These are phyloP conservation scores for Monochamus alternatus DNA, from an alignment of 2,888 invertebrate species.

Conservation along the genomic window DNA sequence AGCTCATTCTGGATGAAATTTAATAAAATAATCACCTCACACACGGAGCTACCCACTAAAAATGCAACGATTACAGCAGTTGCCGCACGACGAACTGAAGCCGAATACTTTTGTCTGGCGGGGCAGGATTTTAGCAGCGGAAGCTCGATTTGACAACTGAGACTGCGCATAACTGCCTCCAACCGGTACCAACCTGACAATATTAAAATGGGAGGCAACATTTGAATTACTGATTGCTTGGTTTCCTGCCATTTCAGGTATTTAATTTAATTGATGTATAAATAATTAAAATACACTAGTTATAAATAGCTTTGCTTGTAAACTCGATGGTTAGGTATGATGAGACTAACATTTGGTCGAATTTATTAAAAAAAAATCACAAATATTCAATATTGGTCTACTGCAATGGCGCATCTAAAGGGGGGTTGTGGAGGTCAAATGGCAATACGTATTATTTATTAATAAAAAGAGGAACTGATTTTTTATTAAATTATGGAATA, in stretches of 20 bases:
- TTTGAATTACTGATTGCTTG: slow-evolving; percentile 5
- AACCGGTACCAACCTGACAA: slow-evolving; percentile 41
- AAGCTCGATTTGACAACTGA: slow-evolving; percentile 63
- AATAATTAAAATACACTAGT: no score
- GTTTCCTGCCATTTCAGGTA: neutral
- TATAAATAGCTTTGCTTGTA: no score
- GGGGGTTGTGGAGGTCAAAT: no score
- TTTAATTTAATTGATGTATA: no score
- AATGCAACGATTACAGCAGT: slow-evolving; percentile 59
- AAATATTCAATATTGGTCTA: no score
- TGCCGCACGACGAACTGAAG: slow-evolving; percentile 66
- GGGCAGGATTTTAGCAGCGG: slow-evolving; percentile 62
- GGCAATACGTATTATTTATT: no score
- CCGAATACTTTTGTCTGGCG: slow-evolving; percentile 59
- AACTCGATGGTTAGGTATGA: no score
- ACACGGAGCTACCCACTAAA: slow-evolving; percentile 66
- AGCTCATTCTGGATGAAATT: slow-evolving; percentile 84
- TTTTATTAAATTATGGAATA: no score
- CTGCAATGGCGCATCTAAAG: no score
- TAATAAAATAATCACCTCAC: slow-evolving; percentile 65
- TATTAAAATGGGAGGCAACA: slow-evolving; percentile 19
- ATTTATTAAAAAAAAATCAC: no score
- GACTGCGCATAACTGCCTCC: slow-evolving; percentile 54
- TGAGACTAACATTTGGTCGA: no score
- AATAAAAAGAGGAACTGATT: no score